Base-by-base conservation (phyloP, 2,113 vertebrate genomes). In the Paramormyrops kingsleyae region DNA sequence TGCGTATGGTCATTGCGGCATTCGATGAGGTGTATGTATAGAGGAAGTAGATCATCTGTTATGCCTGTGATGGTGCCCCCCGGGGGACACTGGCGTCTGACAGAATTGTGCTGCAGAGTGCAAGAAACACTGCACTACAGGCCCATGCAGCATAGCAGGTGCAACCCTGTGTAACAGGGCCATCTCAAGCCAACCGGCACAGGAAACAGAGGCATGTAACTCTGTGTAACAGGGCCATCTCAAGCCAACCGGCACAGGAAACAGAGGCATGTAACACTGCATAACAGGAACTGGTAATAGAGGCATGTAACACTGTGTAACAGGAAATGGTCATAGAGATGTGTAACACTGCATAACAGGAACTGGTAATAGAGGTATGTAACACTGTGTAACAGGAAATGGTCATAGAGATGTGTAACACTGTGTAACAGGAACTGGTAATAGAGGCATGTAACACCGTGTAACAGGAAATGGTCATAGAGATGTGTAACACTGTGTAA, bases 71-170 rank as follows among this genome's bases (percentile, higher is more conserved):
- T 84, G 21, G 35, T 47, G 44, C 19, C 19, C 42, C 44, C 3
- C 39, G 6, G 80, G 83, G 42, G 44, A 84, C 44, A 44, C 83
- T 84, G 24, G 83, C 39, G 1, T 47, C 42, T 50, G 77, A 80
- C 86, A 89, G 89, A 88, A 91, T 89, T 91, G 90, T 92, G 92
- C 44, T 84, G 21, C 83, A 84, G 44, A 84, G 44, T 84, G 83
- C 83, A 47, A n/a, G 44, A 84, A 46, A 47, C 44, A 12, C 77
- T 83, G 42, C 42, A 42, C 44, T 84, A 46, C 19, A 46, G 83
- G 17, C 74, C 35, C 35, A 39, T 80, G 15, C 74, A 39, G 74
- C 74, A 80, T 1, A 42, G 74, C 74, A 80, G 74, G 74, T 80
- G 83, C 42, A 47, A 13, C 15, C 44, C 21, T 47, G 24, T 44